Evolutionary conservation across 1,140 invertebrate genomes (phyloP), one percentile per base, ranked within the genome.

Genomic region (Philotrypesis tridentata): DNA sequence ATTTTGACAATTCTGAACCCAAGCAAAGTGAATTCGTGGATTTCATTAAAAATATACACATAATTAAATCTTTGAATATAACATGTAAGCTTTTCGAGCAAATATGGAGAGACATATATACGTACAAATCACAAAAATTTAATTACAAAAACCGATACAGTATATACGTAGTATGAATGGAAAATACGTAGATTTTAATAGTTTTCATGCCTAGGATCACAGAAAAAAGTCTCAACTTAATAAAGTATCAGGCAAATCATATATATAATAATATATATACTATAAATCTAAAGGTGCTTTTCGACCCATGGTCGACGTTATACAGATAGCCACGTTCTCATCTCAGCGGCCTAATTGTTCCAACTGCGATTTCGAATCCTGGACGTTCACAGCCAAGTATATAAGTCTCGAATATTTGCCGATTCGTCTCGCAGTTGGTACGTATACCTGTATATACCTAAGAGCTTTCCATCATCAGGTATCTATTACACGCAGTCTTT

Each of bases 201-300:
- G 75, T 75, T 6, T 81, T 68, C 80, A 82, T 82, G 80, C 80
- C 80, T 43, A 68, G 27, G 31, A 21, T 76, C 33, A 76, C 27
- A 77, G n/a, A 43, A 72, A 29, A 73, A 80, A 48, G 23, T 63
- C 14, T 73, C 25, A 71, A 27, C 23, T 80, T 21, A 73, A 67
- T 37, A 31, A 55, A 48, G 65, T 25, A 71, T 74, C 60, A 82
- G 65, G 81, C 75, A 82, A 65, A 63, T 82, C 9, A 78, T 72
- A 63, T 25, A 67, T 43, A 43, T 43, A 37, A 37, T 37, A 37
- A 55, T 9, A 80, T 48, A 61, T 65, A 60, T 70, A 77, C 63
- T 40, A 48, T n/a, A n/a, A n/a, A n/a, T 82, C 72, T 76, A 82
- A 77, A 37, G 31, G 80, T 78, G 76, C 75, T 78, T 73, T 65